Evolutionary conservation across 2,888 invertebrate species (phyloP).

Genomic region (Oegoconia quadripuncta): DNA sequence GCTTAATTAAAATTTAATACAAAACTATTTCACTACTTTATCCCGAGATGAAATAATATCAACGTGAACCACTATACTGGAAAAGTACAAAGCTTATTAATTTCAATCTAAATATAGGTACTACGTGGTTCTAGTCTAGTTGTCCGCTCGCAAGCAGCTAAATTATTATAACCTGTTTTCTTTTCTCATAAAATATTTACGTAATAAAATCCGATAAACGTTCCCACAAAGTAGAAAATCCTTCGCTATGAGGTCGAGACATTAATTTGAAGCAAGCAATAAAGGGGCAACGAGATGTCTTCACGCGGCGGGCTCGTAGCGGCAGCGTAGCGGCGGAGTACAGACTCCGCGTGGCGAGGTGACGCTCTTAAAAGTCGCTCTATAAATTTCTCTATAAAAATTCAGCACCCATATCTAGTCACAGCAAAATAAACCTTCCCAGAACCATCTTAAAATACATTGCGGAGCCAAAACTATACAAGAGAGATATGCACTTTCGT

Average conservation of each 20-base stretch:
- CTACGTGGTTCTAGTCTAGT: too few species aligned
- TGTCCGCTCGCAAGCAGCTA: slow-evolving; percentile 8
- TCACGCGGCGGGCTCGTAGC: slow-evolving; percentile 33
- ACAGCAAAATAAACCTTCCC: slow-evolving; percentile 54
- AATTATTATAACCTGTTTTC: slow-evolving; percentile 26
- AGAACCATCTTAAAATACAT: slow-evolving; percentile 39
- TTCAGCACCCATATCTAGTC: slow-evolving; percentile 29
- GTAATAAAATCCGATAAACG: slow-evolving; percentile 68
- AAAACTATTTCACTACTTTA: too few species aligned
- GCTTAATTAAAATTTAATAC: neutral
- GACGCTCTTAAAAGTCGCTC: slow-evolving; percentile 63
- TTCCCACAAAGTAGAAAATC: slow-evolving; percentile 67
- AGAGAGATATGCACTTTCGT: slow-evolving; percentile 58
- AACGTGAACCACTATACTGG: too few species aligned
- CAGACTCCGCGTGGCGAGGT: slow-evolving; percentile 32
- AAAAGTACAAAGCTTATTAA: too few species aligned
- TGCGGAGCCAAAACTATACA: slow-evolving; percentile 25
- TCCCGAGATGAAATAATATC: too few species aligned
- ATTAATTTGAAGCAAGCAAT: slow-evolving; percentile 77
- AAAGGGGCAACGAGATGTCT: slow-evolving; percentile 70
- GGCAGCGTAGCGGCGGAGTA: slow-evolving; percentile 21
- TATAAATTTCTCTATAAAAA: slow-evolving; percentile 72
- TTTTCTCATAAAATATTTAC: slow-evolving; percentile 55
- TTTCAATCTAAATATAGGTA: too few species aligned
- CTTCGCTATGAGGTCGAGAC: slow-evolving; percentile 62